Percentiles rank a stretch among this genome's conserved stretches.
Evolutionary conservation across 2,888 invertebrate species (phyloP).

Genomic region (Tholera decimalis): DNA sequence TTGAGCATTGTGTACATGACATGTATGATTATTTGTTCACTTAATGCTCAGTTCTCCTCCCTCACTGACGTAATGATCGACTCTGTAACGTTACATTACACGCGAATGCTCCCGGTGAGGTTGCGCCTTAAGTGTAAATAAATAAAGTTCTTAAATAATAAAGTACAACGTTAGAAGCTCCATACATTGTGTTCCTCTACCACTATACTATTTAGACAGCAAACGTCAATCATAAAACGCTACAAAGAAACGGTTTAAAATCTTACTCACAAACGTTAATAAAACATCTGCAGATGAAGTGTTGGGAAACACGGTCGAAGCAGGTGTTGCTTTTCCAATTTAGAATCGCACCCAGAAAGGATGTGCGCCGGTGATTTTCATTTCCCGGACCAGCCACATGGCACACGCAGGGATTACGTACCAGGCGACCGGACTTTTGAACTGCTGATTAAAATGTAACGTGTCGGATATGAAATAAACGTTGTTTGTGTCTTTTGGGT

Average conservation of each 20-base stretch:
- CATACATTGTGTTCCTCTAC: constrained; percentile 23
- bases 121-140: neutral
- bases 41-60: neutral
- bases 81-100: neutral
- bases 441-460: constrained; percentile 67
- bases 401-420: constrained; percentile 61
- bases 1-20: too few species aligned
- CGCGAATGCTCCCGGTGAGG: neutral
- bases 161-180: too few species aligned
- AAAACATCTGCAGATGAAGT: constrained; percentile 59
- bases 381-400: constrained; percentile 67
- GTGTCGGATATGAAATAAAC: constrained; percentile 36
- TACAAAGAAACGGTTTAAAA: constrained; percentile 55
- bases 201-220: constrained; percentile 25
- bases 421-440: constrained; percentile 64
- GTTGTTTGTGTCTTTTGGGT: constrained; percentile 16
- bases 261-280: constrained; percentile 55
- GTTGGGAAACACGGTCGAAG: constrained; percentile 69
- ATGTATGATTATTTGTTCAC: neutral
- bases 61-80: neutral
- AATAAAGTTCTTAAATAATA: neutral
- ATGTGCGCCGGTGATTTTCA: constrained; percentile 78
- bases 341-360: constrained; percentile 72
- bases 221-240: constrained; percentile 49
- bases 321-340: constrained; percentile 85